Evolutionary conservation across 2,797 vertebrate species (phyloP).

Genomic region (Sebastes reedi): DNA sequence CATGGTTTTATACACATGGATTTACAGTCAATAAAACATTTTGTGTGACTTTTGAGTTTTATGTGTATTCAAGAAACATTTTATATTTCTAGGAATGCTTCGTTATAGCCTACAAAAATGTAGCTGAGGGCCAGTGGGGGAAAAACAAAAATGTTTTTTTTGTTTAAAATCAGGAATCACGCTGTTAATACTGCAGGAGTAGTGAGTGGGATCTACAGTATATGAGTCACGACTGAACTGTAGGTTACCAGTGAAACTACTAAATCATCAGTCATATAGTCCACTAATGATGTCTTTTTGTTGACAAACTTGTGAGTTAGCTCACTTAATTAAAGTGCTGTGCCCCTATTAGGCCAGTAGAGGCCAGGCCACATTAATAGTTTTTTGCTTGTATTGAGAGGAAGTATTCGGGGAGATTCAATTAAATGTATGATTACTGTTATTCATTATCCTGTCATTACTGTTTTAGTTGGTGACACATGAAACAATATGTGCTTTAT

Average conservation of each 20-base stretch:
- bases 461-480: not conserved
- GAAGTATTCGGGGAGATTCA: not conserved
- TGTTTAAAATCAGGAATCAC: not conserved
- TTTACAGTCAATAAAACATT: not conserved
- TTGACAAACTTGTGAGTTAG: not conserved
- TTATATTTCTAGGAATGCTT: not conserved
- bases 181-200: not conserved
- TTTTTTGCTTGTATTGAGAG: not conserved
- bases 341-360: constrained; percentile 41
- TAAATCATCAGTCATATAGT: not conserved
- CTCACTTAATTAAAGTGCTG: constrained; percentile 28
- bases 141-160: not conserved
- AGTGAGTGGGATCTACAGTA: not conserved
- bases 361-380: constrained; percentile 40
- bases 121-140: not conserved
- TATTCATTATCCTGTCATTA: constrained; percentile 13
- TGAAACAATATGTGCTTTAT: not conserved
- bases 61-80: not conserved
- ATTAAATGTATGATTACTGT: constrained; percentile 1
- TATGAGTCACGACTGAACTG: not conserved
- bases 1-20: not conserved
- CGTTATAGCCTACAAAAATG: not conserved
- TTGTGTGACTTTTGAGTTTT: not conserved
- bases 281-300: not conserved
- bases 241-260: not conserved